Conservation (phyloP, 1,140 invertebrate species). For the Eueides isabella region DNA sequence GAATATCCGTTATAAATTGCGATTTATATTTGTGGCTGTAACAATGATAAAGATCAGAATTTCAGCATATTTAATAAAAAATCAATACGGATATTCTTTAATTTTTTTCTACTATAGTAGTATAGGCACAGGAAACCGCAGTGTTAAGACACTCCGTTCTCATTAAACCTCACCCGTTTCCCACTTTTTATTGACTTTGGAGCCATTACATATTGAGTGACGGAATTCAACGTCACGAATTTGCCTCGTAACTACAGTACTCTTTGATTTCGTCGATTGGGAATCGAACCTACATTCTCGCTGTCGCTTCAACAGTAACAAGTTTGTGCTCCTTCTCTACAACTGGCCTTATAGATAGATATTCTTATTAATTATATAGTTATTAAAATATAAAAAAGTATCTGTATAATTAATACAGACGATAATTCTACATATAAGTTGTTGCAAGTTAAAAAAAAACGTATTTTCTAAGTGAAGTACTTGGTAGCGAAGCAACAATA, state of each 20-base stretch:
- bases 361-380: background rate
- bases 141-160: no score
- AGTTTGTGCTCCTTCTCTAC: no score
- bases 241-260: no score
- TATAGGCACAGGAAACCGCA: background rate
- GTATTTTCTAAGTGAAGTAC: background rate
- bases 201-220: no score
- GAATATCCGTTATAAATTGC: slow-evolving; percentile 21
- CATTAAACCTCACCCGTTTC: no score
- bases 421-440: background rate
- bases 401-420: background rate
- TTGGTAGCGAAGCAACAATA: slow-evolving; percentile 54
- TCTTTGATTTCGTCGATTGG: no score
- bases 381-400: background rate
- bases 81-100: background rate
- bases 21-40: slow-evolving; percentile 13
- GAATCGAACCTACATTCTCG: no score
- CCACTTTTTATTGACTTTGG: no score
- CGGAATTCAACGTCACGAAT: no score
- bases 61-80: background rate
- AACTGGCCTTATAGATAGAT: no score
- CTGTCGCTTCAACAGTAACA: no score
- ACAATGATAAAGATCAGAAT: slow-evolving; percentile 23
- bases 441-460: background rate
- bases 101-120: background rate